Evolutionary conservation across 2,888 invertebrate genomes (phyloP), one percentile per base, ranked within the genome.

Genomic region (Lordiphosa fenestrarum): DNA sequence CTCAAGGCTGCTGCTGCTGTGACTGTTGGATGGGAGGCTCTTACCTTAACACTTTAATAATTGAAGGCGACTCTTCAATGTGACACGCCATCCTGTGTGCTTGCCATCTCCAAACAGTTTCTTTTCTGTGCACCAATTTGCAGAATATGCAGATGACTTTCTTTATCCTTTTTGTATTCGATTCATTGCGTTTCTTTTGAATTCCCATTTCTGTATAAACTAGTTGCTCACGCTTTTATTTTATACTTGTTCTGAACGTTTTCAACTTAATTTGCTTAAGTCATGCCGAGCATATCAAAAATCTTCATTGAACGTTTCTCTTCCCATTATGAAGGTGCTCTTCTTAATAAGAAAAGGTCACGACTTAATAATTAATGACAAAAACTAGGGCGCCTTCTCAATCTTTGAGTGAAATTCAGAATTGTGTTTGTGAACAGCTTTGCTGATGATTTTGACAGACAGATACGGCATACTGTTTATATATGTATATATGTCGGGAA

Each of bases 381-480:
- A 41, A 40, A 23, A 46, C 46, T 47, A 23, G 50, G 53, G 39
- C 42, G 59, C 30, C 49, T 59, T 38, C 44, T 46, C 39, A 59
- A 49, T 46, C 23, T 42, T 58, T 38, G 23, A 64, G 47, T 33
- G 59, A 46, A 64, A 58, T 53, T 50, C 49, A 53, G 46, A 64
- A 65, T 53, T 30, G 58, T 53, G 53, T 65, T 65, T 65, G 65
- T 65, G 65, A 65, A 58, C 44, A 47, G 65, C 15, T 39, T 65
- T 1, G 40, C 36, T 58, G 53, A 64, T 65, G 55, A 44, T 55
- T 54, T 63, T 19, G 19, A 19, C 19, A 19, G 19, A 19, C 19
- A 19, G 19, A 19, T 4, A 19, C 19, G 4, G 3, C 4, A 19
- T 19, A 19, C 2, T n/a, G n/a, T n/a, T n/a, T n/a, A n/a, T n/a